These are phyloP conservation scores for Zalophus californianus DNA, from an alignment of 2,797 vertebrate species.

Conservation along the genomic window DNA sequence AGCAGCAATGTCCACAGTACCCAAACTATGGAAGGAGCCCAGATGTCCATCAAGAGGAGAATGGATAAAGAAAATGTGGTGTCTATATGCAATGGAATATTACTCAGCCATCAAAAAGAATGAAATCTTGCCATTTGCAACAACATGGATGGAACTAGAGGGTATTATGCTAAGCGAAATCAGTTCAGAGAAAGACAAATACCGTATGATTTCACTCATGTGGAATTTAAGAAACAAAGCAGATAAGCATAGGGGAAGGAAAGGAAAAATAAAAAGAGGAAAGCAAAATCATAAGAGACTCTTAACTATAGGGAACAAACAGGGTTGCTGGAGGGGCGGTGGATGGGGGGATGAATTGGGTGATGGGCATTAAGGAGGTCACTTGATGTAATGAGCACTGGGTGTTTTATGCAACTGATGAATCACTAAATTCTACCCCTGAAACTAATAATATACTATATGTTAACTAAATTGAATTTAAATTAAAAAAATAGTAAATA, in stretches of 20 bases:
- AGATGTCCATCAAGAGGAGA: neutral
- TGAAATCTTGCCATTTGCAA: too few species aligned
- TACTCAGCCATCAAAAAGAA: too few species aligned
- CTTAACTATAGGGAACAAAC: neutral
- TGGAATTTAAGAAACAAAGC: too few species aligned
- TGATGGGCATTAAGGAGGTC: neutral
- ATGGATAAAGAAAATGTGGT: neutral
- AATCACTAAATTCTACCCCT: neutral
- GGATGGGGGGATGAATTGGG: too few species aligned
- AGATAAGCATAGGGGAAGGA: too few species aligned
- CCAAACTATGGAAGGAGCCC: neutral
- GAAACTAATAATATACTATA: neutral
- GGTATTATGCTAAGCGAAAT: too few species aligned
- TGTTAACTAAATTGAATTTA: neutral
- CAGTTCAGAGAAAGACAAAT: too few species aligned
- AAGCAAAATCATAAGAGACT: neutral
- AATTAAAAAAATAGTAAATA: neutral
- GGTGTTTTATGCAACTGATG: neutral
- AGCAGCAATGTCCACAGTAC: neutral
- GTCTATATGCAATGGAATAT: too few species aligned
- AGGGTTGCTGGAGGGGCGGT: neutral
- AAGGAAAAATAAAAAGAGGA: neutral
- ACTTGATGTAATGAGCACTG: neutral
- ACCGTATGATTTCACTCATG: too few species aligned
- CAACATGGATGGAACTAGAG: too few species aligned